Evolutionary conservation across 37 sponge, comb jelly and placozoan genomes (phyloP).

Genomic region (Spongia lamella): DNA sequence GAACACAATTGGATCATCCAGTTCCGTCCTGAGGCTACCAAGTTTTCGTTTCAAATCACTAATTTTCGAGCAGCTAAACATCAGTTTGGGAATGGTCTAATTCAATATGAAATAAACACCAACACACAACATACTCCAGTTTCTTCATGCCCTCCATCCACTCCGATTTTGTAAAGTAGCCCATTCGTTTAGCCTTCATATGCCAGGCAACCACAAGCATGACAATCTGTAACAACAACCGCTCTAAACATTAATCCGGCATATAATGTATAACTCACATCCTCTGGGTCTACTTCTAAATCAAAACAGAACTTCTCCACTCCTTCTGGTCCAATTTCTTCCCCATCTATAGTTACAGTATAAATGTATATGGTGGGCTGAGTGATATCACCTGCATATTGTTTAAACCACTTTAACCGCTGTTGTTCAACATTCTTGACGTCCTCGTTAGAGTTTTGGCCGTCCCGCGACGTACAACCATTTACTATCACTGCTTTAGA

Average conservation of each 20-base stretch:
- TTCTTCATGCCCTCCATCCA: constrained; percentile 32
- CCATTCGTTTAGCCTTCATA: constrained; percentile 36
- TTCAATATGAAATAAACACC: neutral
- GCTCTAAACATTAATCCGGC: neutral
- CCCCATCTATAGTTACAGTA: neutral
- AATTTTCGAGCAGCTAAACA: constrained; percentile 17
- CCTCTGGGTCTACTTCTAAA: constrained; percentile 20
- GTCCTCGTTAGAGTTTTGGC: too few species aligned
- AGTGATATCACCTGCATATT: too few species aligned
- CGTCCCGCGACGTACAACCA: too few species aligned
- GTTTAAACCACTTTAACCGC: too few species aligned
- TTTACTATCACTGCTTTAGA: too few species aligned
- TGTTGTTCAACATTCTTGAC: too few species aligned
- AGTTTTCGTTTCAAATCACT: constrained; percentile 18
- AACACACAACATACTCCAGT: neutral
- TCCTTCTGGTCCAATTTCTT: constrained; percentile 18
- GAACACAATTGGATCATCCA: constrained; percentile 4
- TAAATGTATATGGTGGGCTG: too few species aligned
- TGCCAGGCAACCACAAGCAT: constrained; percentile 41
- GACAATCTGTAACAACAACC: constrained; percentile 20
- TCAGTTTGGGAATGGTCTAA: too few species aligned
- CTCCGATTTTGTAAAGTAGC: constrained; percentile 34
- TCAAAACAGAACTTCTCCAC: constrained; percentile 19
- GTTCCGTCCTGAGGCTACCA: neutral
- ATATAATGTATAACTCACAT: constrained; percentile 7